Evolutionary conservation across 2,888 invertebrate species (phyloP).

Genomic region (Hydrotaea cyrtoneurina): DNA sequence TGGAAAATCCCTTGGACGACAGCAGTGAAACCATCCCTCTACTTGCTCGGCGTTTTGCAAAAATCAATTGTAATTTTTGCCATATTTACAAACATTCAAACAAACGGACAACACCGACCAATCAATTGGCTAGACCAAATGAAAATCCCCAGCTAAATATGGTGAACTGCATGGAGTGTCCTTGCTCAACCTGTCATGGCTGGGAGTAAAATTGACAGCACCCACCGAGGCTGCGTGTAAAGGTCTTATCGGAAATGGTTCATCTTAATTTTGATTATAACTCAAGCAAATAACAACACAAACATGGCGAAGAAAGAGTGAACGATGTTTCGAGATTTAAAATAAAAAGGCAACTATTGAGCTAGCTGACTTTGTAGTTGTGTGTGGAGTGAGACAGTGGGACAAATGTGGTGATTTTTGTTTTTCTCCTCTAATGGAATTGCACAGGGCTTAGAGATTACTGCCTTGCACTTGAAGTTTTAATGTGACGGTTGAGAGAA

Average conservation of each 20-base stretch:
- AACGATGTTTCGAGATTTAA: slow-evolving; percentile 16
- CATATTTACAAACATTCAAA: slow-evolving; percentile 36
- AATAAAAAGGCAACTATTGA: slow-evolving; percentile 33
- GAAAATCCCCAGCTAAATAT: slow-evolving; percentile 32
- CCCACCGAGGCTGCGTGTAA: background rate
- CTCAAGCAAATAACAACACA: background rate
- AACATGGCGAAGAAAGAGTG: background rate
- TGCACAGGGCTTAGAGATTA: no score
- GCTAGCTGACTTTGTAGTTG: slow-evolving; percentile 24
- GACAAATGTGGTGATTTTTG: background rate
- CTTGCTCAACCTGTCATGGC: slow-evolving; percentile 12
- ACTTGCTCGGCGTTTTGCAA: no score
- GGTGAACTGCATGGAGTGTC: background rate
- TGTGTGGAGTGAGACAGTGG: background rate
- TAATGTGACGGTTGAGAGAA: no score
- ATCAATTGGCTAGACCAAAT: background rate
- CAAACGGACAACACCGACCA: background rate
- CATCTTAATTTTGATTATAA: slow-evolving; percentile 58
- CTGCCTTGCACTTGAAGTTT: no score
- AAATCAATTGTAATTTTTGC: slow-evolving; percentile 45
- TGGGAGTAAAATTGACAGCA: background rate
- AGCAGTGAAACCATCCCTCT: no score
- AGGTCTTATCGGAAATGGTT: slow-evolving; percentile 61
- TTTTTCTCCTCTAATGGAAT: no score
- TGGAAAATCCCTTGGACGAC: slow-evolving; percentile 8